Percentiles rank a stretch among this genome's conserved stretches.
Conservation (phyloP, 1,140 invertebrate species). For the Proctacanthus coquilletti region DNA sequence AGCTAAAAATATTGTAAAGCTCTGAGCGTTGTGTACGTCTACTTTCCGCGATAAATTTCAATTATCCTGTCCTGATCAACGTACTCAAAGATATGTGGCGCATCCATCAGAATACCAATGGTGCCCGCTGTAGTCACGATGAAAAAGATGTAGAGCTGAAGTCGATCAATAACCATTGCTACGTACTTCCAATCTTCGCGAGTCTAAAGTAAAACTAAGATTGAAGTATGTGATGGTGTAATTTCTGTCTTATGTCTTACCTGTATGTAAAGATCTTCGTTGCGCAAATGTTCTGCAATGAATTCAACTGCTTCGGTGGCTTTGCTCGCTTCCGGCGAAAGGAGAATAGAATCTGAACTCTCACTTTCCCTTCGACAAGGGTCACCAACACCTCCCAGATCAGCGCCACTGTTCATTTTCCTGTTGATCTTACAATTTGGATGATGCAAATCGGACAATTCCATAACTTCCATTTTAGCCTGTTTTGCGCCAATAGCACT, state of each 20-base stretch:
- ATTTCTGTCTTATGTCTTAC: slow-evolving; percentile 34
- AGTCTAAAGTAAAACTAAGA: slow-evolving; percentile 46
- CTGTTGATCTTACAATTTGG: slow-evolving; percentile 91
- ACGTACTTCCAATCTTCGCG: slow-evolving; percentile 99
- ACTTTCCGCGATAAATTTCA: slow-evolving; percentile 84
- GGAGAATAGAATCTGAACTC: slow-evolving; percentile 73
- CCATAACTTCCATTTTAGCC: slow-evolving; percentile 82
- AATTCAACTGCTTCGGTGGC: slow-evolving; percentile 96
- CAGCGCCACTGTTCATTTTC: slow-evolving; percentile 56
- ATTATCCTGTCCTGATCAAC: slow-evolving; percentile 95
- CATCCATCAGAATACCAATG: slow-evolving; percentile 94
- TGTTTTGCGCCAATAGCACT: slow-evolving; percentile 42
- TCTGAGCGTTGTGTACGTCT: slow-evolving; percentile 31
- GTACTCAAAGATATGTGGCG: slow-evolving; percentile 97
- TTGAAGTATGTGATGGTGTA: background rate
- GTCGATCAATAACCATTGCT: slow-evolving; percentile 95
- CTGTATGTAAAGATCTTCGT: slow-evolving; percentile 94
- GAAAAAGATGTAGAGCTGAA: slow-evolving; percentile 95
- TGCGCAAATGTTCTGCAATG: slow-evolving; percentile 92
- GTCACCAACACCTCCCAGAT: slow-evolving; percentile 41
- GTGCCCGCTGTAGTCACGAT: slow-evolving; percentile 91
- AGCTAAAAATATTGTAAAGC: too few relatives aligned
- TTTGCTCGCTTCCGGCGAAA: slow-evolving; percentile 84
- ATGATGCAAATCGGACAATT: slow-evolving; percentile 85
- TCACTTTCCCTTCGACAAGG: slow-evolving; percentile 66